Percentiles rank a stretch among this genome's conserved stretches.
Conservation (phyloP, 2,888 invertebrate genomes). For the Marronus borbonicus region DNA sequence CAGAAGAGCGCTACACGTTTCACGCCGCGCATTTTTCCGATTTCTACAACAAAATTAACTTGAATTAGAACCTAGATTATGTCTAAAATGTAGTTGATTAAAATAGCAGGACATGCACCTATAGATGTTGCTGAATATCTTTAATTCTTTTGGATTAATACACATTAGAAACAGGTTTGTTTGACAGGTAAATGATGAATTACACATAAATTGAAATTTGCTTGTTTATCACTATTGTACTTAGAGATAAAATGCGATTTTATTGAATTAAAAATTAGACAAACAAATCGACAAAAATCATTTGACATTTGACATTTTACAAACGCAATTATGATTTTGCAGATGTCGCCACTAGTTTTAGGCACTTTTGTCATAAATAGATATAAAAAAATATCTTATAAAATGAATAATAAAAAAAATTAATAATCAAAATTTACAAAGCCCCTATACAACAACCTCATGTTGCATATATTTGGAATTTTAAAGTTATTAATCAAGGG, state of each 20-base stretch:
- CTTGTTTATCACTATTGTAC: slow-evolving; percentile 7
- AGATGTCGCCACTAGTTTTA: too few species aligned
- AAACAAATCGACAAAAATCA: too few species aligned
- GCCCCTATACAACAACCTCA: too few species aligned
- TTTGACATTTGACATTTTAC: too few species aligned
- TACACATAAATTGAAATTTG: slow-evolving; percentile 33
- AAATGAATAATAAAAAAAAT: too few species aligned
- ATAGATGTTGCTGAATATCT: slow-evolving; percentile 12
- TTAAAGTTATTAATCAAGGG: too few species aligned
- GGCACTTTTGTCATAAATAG: too few species aligned
- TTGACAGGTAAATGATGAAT: neutral
- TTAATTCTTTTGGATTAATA: slow-evolving; percentile 34
- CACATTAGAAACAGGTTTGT: slow-evolving; percentile 33
- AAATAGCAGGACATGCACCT: slow-evolving; percentile 1
- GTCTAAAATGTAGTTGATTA: neutral
- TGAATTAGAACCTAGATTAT: neutral
- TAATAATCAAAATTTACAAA: too few species aligned
- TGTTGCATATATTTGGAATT: too few species aligned
- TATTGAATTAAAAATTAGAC: too few species aligned
- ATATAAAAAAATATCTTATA: too few species aligned
- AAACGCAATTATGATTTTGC: too few species aligned
- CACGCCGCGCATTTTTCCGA: slow-evolving; percentile 84
- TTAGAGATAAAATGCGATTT: slow-evolving; percentile 15
- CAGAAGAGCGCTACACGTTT: slow-evolving; percentile 86
- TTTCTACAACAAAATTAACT: slow-evolving; percentile 69